Conservation (phyloP, 2,888 invertebrate species). For the Malthinus seriepunctatus region DNA sequence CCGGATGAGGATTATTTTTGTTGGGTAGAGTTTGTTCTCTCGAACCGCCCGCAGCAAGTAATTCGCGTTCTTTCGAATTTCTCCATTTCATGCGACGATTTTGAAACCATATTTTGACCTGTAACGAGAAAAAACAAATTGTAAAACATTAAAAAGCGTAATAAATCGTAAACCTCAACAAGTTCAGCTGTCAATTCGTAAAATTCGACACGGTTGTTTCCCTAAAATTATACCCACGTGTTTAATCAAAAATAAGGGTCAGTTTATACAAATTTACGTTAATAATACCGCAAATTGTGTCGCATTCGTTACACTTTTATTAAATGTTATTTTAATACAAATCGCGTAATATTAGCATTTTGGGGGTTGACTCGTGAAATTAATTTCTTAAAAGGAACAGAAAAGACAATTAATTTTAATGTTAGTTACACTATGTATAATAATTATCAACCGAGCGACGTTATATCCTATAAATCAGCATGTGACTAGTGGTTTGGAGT, state of each 20-base stretch:
- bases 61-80: slow-evolving; percentile 94
- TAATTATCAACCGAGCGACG: slow-evolving; percentile 9
- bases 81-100: slow-evolving; percentile 99
- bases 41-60: slow-evolving; percentile 90
- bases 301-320: slow-evolving; percentile 2
- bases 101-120: slow-evolving; percentile 94
- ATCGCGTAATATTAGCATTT: not conserved
- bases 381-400: not conserved
- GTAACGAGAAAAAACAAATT: slow-evolving; percentile 46
- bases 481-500: slow-evolving; percentile 31
- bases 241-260: not conserved
- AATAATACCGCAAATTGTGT: slow-evolving; percentile 1
- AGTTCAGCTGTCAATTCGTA: slow-evolving; percentile 1
- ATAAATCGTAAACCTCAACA: not conserved
- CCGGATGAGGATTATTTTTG: slow-evolving; percentile 96
- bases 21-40: slow-evolving; percentile 94
- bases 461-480: slow-evolving; percentile 23
- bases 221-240: slow-evolving; percentile 2
- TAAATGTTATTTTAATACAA: slow-evolving; percentile 2
- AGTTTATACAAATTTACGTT: slow-evolving; percentile 4
- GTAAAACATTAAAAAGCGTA: not conserved
- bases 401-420: not conserved
- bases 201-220: slow-evolving; percentile 9
- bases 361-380: not conserved
- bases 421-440: not conserved